A percentile compares a stretch with the other conserved stretches of the same genome.
phyloP scores from a whole-genome alignment of 1,140 invertebrate genomes.

The Oedothorax gibbosus region DNA sequence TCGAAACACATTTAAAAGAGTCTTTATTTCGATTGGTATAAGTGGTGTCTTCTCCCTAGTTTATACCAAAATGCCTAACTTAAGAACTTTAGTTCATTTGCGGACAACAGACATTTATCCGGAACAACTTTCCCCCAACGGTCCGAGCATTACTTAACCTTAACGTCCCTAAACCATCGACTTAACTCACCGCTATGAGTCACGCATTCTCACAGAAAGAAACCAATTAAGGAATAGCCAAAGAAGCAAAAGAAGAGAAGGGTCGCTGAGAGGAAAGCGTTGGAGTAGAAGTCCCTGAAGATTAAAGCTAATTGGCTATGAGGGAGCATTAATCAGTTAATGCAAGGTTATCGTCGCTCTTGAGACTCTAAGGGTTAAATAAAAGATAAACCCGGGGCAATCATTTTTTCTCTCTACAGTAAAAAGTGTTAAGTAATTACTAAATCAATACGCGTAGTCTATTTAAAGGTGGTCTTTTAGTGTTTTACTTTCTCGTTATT shows the following conservation, averaged over 20 bases:
- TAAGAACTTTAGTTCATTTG: too few relatives aligned
- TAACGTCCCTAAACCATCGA: not conserved
- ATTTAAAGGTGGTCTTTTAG: conserved; percentile 6
- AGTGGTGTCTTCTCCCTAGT: too few relatives aligned
- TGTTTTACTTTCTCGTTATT: too few relatives aligned
- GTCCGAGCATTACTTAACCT: too few relatives aligned
- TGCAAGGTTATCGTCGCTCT: conserved; percentile 47
- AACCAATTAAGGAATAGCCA: conserved; percentile 43
- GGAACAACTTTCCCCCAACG: too few relatives aligned
- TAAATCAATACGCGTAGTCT: conserved; percentile 38
- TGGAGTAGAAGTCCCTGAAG: conserved; percentile 16
- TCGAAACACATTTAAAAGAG: too few relatives aligned
- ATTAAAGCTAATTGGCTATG: conserved; percentile 47
- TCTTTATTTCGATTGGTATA: too few relatives aligned
- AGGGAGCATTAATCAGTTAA: conserved; percentile 50
- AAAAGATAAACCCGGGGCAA: conserved; percentile 37
- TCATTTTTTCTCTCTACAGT: conserved; percentile 21
- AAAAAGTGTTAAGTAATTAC: conserved; percentile 51
- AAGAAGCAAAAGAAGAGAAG: conserved; percentile 3
- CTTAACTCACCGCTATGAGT: not conserved
- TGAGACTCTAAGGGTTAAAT: conserved; percentile 37
- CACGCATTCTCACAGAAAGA: not conserved
- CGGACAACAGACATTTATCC: too few relatives aligned
- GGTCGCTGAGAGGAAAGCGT: not conserved
- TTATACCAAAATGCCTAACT: too few relatives aligned